These are phyloP conservation scores for Schrankia costaestrigalis DNA, from an alignment of 2,888 invertebrate genomes.

Conservation along the genomic window DNA sequence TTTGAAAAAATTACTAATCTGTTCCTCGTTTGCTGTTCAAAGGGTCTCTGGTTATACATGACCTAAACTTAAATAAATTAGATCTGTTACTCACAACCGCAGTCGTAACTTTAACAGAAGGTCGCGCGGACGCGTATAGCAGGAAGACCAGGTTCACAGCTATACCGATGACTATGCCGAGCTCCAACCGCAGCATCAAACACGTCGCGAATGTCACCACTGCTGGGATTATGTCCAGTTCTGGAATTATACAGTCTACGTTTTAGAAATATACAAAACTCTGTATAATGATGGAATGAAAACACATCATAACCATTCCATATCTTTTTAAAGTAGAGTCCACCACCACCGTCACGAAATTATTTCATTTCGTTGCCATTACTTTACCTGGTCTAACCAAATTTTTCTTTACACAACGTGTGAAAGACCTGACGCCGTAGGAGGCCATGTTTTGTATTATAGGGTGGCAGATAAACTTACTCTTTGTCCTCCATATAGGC, in stretches of 20 bases:
- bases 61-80: not conserved
- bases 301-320: no score
- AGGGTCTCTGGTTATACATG: no score
- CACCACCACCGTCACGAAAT: no score
- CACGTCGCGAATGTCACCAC: slow-evolving; percentile 90
- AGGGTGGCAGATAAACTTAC: slow-evolving; percentile 78
- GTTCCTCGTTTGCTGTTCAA: no score
- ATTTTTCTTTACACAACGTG: no score
- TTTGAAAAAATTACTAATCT: no score
- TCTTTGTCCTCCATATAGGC: slow-evolving; percentile 90
- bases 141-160: slow-evolving; percentile 89
- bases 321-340: no score
- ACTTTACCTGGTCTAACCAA: no score
- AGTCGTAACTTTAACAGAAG: slow-evolving; percentile 86
- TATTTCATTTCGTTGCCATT: no score
- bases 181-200: slow-evolving; percentile 89
- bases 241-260: slow-evolving; percentile 82
- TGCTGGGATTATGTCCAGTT: slow-evolving; percentile 92
- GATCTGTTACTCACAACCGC: slow-evolving; percentile 72
- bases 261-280: not conserved
- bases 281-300: no score
- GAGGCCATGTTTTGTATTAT: no score
- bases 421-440: no score
- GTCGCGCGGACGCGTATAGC: slow-evolving; percentile 90
- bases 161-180: slow-evolving; percentile 92